phyloP scores from a whole-genome alignment of 2,888 invertebrate species.

The Heliconius hortense region DNA sequence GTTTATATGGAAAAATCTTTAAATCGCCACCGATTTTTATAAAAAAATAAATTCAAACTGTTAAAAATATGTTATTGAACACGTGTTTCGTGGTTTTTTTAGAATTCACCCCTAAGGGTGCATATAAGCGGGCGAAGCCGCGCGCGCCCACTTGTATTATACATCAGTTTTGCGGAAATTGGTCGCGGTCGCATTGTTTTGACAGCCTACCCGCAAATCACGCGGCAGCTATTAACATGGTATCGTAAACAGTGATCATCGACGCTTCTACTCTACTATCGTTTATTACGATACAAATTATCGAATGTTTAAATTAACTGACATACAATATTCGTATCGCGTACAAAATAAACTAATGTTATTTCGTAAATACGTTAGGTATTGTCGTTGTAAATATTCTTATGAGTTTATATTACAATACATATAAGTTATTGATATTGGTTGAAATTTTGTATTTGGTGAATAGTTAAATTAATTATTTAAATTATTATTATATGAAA shows the following conservation, averaged over 20 bases:
- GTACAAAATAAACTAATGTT: background rate
- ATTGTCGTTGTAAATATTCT: background rate
- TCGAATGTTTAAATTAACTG: background rate
- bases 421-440: no score
- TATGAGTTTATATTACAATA: no score
- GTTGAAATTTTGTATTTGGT: background rate
- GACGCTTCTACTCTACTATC: conserved; percentile 17
- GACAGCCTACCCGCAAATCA: conserved; percentile 43
- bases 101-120: no score
- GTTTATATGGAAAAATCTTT: no score
- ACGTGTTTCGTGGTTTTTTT: no score
- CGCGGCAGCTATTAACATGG: conserved; percentile 36
- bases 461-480: background rate
- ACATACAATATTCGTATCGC: background rate
- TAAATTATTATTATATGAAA: background rate
- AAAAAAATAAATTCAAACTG: no score
- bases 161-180: conserved; percentile 31
- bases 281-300: conserved; percentile 9
- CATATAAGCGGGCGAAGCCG: no score
- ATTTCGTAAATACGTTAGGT: conserved; percentile 5
- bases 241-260: conserved; percentile 34
- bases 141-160: no score
- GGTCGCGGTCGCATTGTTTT: conserved; percentile 44
- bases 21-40: no score
- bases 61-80: no score